Percentiles rank a stretch among this genome's conserved stretches.
Conservation (phyloP, 2,113 vertebrate genomes). For the Gobius niger region DNA sequence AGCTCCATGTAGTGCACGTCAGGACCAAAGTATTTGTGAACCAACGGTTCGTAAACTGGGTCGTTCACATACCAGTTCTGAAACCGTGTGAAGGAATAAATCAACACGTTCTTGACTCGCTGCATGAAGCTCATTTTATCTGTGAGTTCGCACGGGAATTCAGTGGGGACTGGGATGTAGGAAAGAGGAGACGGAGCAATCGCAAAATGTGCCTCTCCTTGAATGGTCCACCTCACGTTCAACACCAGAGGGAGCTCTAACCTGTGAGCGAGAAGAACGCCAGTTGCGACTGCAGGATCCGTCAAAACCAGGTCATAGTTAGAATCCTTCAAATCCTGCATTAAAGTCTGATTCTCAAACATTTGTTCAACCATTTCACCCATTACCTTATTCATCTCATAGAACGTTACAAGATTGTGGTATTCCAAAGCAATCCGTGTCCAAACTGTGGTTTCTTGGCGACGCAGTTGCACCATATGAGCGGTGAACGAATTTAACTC, state of each 20-base stretch:
- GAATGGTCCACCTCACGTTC: constrained; percentile 57
- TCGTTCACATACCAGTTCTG: constrained; percentile 29
- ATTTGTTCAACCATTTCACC: constrained; percentile 3
- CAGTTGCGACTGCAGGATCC: constrained; percentile 48
- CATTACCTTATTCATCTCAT: fast-evolving
- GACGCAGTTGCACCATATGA: too few species aligned
- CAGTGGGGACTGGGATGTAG: constrained; percentile 39
- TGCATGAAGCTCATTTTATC: too few species aligned
- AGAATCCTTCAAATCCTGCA: constrained; percentile 41
- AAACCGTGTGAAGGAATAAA: constrained; percentile 14
- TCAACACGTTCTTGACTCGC: constrained; percentile 42
- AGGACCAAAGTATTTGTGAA: constrained; percentile 55
- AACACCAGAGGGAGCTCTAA: constrained; percentile 61
- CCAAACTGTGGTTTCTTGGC: too few species aligned
- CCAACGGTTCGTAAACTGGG: constrained; percentile 43
- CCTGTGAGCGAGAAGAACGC: constrained; percentile 44
- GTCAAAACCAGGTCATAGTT: constrained; percentile 58
- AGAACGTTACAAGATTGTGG: neutral
- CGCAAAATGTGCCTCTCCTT: too few species aligned
- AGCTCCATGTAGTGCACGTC: too few species aligned
- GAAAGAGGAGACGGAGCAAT: constrained; percentile 56
- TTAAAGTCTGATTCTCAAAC: constrained; percentile 46
- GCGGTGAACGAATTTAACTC: too few species aligned
- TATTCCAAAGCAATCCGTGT: constrained; percentile 1
- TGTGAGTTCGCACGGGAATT: too few species aligned